Evolutionary conservation across 2,113 vertebrate species (phyloP), one percentile per base, ranked within the genome.

Genomic region (Serinus canaria): DNA sequence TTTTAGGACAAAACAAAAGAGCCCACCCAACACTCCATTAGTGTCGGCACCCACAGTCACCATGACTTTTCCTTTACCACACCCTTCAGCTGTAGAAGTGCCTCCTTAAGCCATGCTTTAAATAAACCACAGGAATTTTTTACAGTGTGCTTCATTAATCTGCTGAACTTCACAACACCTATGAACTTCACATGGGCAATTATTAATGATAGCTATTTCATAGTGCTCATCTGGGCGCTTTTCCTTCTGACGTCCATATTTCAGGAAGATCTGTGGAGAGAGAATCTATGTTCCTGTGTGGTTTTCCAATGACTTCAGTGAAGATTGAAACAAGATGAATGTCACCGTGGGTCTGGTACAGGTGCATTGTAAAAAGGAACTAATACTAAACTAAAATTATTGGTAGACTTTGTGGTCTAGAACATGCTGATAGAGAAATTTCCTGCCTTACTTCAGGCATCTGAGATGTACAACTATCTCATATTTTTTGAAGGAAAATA

Each of bases 41-140:
- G 5, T 11, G 21, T 79, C 43, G 82, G 14, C 18, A 75, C 25
- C 18, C 16, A 23, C 9, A 72, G 52, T 27, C 20, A 31, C 7
- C 9, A 11, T 21, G 24, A 49, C 8, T 82, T 87, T 80, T 60
- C 41, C n/a, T 60, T 22, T 64, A 19, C 11, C 30, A 59, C 27
- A 39, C 8, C 6, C 7, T 64, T 56, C 0, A 0, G 11, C 23
- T 53, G 15, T 7, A 56, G 21, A 33, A 23, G 6, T 11, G 4
- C 9, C 25, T 56, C 22, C 11, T 2, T 41, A 77, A 62, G 19
- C 70, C 22, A 49, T 15, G 10, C 22, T 84, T 22, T 46, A 39
- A 62, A 53, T 10, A 37, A 74, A 19, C 8, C 30, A 28, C 2
- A 31, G 15, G 9, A 68, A 39, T 84, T 74, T 74, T 62, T 9